These are phyloP conservation scores for Acanthacorydalis orientalis DNA, from an alignment of 2,888 invertebrate genomes.

Conservation along the genomic window DNA sequence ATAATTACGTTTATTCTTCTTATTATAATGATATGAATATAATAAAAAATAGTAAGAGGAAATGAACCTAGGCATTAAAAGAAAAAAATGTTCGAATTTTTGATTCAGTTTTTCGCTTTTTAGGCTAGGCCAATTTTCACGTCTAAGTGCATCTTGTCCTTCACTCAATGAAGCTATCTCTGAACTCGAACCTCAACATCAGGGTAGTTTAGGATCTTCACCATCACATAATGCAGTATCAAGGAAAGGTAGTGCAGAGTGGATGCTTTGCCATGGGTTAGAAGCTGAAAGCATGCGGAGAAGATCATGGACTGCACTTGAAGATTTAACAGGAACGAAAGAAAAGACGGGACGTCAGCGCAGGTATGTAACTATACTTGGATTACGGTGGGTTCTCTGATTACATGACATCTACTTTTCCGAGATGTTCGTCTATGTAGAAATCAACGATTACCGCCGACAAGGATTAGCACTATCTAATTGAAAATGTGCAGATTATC, in stretches of 20 bases:
- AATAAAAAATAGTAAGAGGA: too few species aligned
- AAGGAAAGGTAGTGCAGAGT: slow-evolving; percentile 42
- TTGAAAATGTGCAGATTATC: too few species aligned
- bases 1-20: background rate
- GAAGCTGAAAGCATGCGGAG: slow-evolving; percentile 36
- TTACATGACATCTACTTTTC: too few species aligned
- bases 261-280: slow-evolving; percentile 17
- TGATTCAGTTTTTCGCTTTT: background rate
- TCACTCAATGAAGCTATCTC: slow-evolving; percentile 38
- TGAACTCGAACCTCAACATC: slow-evolving; percentile 22
- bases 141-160: slow-evolving; percentile 60
- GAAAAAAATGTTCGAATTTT: too few species aligned
- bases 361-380: slow-evolving; percentile 24
- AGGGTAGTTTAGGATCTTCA: slow-evolving; percentile 28
- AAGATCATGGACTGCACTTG: slow-evolving; percentile 78
- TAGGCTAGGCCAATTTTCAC: slow-evolving; percentile 23
- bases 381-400: too few species aligned
- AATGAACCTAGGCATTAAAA: too few species aligned
- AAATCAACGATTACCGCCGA: too few species aligned
- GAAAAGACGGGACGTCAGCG: slow-evolving; percentile 30
- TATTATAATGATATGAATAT: background rate
- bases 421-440: too few species aligned
- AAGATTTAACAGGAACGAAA: slow-evolving; percentile 42
- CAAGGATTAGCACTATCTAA: too few species aligned
- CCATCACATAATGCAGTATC: slow-evolving; percentile 33